These are phyloP conservation scores for Argyra leucocephala DNA, from an alignment of 2,888 invertebrate species.

Conservation along the genomic window DNA sequence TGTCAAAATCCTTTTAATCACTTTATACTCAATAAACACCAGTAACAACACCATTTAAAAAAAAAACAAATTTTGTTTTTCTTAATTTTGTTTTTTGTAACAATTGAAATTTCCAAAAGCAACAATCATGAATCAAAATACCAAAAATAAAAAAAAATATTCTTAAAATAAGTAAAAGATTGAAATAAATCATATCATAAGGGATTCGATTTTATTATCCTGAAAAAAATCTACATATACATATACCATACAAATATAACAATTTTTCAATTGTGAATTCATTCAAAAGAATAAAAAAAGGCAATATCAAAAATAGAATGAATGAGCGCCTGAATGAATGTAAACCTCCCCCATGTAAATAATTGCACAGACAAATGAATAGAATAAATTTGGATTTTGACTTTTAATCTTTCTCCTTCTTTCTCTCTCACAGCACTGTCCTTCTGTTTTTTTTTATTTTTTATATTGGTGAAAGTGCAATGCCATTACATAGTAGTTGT, in stretches of 20 bases:
- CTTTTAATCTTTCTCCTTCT: slow-evolving; percentile 20
- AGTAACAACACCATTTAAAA: no score
- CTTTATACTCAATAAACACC: no score
- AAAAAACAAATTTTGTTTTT: no score
- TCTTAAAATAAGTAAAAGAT: background rate
- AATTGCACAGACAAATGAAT: slow-evolving; percentile 24
- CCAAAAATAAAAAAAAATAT: background rate
- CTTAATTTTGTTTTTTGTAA: background rate
- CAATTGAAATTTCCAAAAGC: background rate
- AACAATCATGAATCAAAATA: background rate
- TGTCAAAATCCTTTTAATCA: no score
- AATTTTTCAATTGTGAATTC: background rate
- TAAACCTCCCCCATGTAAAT: slow-evolving; percentile 29
- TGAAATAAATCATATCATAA: slow-evolving; percentile 9
- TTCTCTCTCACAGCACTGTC: no score
- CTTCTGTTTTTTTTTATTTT: no score
- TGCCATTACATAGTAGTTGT: slow-evolving; percentile 25
- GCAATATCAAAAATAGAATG: slow-evolving; percentile 13
- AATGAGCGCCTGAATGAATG: slow-evolving; percentile 20
- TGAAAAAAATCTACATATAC: background rate
- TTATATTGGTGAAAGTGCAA: slow-evolving; percentile 24
- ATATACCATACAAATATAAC: background rate
- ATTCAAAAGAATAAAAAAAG: background rate
- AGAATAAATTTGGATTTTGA: background rate
- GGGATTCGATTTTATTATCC: slow-evolving; percentile 8